phyloP scores from a whole-genome alignment of 1,140 invertebrate genomes.

The Gryllus bimaculatus region DNA sequence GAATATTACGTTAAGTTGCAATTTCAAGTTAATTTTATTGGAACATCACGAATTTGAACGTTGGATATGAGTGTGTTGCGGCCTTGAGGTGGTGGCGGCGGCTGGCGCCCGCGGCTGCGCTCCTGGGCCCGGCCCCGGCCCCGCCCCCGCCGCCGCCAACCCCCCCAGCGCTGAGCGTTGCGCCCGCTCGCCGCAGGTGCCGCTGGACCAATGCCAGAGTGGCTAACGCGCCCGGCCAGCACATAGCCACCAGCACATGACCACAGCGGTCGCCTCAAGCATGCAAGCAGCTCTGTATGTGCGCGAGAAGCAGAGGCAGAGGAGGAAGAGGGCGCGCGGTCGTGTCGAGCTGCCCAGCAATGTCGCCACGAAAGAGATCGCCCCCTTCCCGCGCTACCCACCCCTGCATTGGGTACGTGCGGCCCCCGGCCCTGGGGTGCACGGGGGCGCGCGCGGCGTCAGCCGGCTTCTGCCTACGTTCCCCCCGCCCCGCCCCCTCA shows the following conservation, averaged over 20 bases:
- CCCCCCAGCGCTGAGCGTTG: neutral
- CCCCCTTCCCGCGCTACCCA: constrained; percentile 73
- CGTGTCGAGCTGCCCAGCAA: constrained; percentile 71
- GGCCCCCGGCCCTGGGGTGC: neutral
- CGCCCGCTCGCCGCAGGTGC: no score
- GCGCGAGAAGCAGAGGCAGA: constrained; percentile 73
- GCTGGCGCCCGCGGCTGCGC: neutral
- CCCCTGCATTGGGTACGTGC: constrained; percentile 61
- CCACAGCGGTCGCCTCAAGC: constrained; percentile 28
- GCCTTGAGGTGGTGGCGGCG: neutral
- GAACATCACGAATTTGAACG: no score
- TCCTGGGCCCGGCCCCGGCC: neutral
- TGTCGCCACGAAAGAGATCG: constrained; percentile 72
- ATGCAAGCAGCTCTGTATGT: constrained; percentile 85
- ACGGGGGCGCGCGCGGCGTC: no score
- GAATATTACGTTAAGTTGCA: no score
- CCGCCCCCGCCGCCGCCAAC: neutral
- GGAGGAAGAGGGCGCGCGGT: constrained; percentile 62
- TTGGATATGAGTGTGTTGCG: no score
- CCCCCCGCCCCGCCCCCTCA: no score
- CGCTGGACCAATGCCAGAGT: neutral
- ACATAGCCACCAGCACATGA: constrained; percentile 8
- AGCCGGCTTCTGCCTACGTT: no score
- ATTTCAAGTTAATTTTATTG: no score
- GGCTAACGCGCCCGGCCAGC: neutral